phyloP scores from a whole-genome alignment of 2,888 invertebrate genomes.

The Cantharis rufa region DNA sequence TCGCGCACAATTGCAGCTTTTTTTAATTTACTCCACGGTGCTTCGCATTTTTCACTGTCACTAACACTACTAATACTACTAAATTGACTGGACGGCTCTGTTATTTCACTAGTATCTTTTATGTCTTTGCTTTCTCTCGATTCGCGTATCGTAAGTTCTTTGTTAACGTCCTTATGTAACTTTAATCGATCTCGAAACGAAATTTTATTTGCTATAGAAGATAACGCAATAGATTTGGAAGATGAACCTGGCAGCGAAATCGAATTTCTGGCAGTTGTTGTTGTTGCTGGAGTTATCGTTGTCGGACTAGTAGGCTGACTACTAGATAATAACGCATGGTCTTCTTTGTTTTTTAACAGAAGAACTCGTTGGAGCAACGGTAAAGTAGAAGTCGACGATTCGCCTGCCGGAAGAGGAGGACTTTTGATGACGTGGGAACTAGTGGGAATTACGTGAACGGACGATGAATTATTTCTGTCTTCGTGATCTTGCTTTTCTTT shows the following conservation, averaged over 20 bases:
- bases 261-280: constrained; percentile 30
- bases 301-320: constrained; percentile 47
- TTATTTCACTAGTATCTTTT: constrained; percentile 35
- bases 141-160: constrained; percentile 42
- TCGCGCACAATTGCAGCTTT: constrained; percentile 69
- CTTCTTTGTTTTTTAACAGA: constrained; percentile 76
- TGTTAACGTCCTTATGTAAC: constrained; percentile 44
- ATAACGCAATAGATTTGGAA: constrained; percentile 36
- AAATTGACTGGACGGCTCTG: constrained; percentile 47
- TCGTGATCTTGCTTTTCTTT: constrained; percentile 81
- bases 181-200: constrained; percentile 47
- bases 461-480: constrained; percentile 58
- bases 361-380: constrained; percentile 76
- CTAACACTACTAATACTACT: constrained; percentile 32
- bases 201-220: constrained; percentile 45
- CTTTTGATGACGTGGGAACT: constrained; percentile 63
- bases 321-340: constrained; percentile 56
- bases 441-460: constrained; percentile 53
- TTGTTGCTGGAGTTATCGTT: constrained; percentile 12
- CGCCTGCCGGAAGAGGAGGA: constrained; percentile 57
- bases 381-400: constrained; percentile 71
- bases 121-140: constrained; percentile 36
- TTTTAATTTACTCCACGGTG: constrained; percentile 74
- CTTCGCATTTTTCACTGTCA: constrained; percentile 58
- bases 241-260: constrained; percentile 27